Base-by-base conservation (phyloP, 2,888 invertebrate genomes). In the Hofmannophila pseudospretella region DNA sequence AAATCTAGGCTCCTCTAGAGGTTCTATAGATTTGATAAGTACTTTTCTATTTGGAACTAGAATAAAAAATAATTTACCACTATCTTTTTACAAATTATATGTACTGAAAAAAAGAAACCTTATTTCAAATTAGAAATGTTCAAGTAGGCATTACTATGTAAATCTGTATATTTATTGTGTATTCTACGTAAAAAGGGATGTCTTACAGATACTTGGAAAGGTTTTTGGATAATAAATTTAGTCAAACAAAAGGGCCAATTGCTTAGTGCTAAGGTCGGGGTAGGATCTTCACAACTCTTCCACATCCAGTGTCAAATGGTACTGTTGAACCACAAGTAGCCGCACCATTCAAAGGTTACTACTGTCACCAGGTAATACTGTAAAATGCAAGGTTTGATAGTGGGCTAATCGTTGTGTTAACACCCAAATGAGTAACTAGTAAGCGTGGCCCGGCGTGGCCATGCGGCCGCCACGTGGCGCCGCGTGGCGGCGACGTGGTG, bases 281-380 rank as follows among this genome's bases (percentile, higher is more conserved):
- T 36, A 42, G 45, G 54, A 47, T 51, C 51, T 53, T 56, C 48
- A 58, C 60, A 80, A 85, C 86, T 86, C 86, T 86, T 86, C 86
- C 86, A 86, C 86, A 84, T 86, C 82, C 71, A 72, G 67, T 63
- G 58, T 69, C 69, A 73, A 72, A 68, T 61, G 66, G 72, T 65
- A 72, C 61, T 70, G 73, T 69, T 65, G 56, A 69, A 67, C 59
- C 76, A 79, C 77, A 72, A 71, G 62, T 72, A 74, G 78, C 80
- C 75, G 60, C 74, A 69, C 76, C 72, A 64, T 70, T 67, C 62
- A 51, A 65, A 58, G 8, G 7, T 40, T 51, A 45, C 58, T 53
- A 55, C 57, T 60, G 43, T 56, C 54, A 62, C 57, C 20, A 2
- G 19, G 7, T 50, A 32, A 34, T 39, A 43, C 36, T 36, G 42